Base-by-base conservation (phyloP, 1,140 invertebrate species). In the Drosophila sulfurigaster region DNA sequence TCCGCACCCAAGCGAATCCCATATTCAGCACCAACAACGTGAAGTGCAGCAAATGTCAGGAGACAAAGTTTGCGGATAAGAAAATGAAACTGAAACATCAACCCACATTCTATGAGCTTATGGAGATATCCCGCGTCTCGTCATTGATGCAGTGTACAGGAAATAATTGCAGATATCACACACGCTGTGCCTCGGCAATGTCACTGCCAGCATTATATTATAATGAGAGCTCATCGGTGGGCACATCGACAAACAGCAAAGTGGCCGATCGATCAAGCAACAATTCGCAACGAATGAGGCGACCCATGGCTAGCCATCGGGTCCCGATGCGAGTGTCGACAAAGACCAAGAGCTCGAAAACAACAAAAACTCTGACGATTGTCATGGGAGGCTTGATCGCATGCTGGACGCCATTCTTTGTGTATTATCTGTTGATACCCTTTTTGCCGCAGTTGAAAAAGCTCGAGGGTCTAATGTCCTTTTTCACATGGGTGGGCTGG, bases 351-450 rank as follows among this genome's bases (percentile, higher is more conserved):
- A 97, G 98, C 77, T 96, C 95, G 1, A 97, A 98, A 93, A 98
- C 97, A 0, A 97, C 98, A 10, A 96, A 98, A 91, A 98, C 98
- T 0, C 93, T 99, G 30, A 97, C 97, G 7, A 95, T 98, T 25
- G 98, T 99, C 1, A 97, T 98, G 25, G 97, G 98, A 4, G 97
- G 97, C 5, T 98, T 99, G 90, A 95, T 99, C 5, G 95, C 97
- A 2, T 99, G 97, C 78, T 98, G 97, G 97, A 92, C 97, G 45
- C 97, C 97, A 5, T 98, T 98, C 92, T 99, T 99, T 92, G 94
- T 97, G 0, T 95, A 97, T 45, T 98, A 98, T 85, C 92, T 98
- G 5, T 93, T 96, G 2, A 96, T 95, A 7, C 96, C 97, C 1
- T 97, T 97, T 82, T 72, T 94, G 28, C 93, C 94, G 0, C 93